Conservation (phyloP, 2,888 invertebrate species). For the Brenthis ino region DNA sequence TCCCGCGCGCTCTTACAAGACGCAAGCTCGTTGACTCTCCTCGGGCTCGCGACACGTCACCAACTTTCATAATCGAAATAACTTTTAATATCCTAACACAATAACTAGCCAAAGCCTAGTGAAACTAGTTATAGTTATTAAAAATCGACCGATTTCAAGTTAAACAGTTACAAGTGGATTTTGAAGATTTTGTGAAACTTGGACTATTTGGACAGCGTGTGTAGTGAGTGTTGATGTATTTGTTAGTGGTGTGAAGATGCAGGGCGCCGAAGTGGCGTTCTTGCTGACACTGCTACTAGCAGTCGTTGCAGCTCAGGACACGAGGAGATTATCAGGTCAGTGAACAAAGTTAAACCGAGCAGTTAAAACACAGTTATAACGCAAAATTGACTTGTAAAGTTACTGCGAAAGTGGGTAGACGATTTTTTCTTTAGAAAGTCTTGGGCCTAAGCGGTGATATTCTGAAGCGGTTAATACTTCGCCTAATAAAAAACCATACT, state of each 20-base stretch:
- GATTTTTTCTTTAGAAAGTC: constrained; percentile 27
- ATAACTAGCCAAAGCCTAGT: not conserved
- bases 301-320: constrained; percentile 67
- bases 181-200: not conserved
- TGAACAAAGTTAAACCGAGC: not conserved
- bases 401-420: constrained; percentile 15
- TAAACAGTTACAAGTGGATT: not conserved
- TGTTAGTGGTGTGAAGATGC: constrained; percentile 69
- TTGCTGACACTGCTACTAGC: constrained; percentile 62
- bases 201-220: constrained; percentile 40
- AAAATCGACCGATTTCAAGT: too few relatives aligned
- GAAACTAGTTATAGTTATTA: not conserved
- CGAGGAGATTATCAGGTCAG: constrained; percentile 75
- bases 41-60: constrained; percentile 60
- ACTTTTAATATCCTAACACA: constrained; percentile 54
- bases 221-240: constrained; percentile 74
- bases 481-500: constrained; percentile 8
- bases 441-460: not conserved
- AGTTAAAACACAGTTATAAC: not conserved
- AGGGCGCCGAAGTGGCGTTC: constrained; percentile 76
- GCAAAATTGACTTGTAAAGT: not conserved
- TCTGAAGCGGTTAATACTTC: not conserved
- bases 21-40: constrained; percentile 44
- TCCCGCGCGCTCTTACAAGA: constrained; percentile 51
- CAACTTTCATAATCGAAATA: constrained; percentile 67